A percentile compares a stretch with the other conserved stretches of the same genome.
phyloP scores from a whole-genome alignment of 2,113 vertebrate genomes.

The Pteropus alecto region DNA sequence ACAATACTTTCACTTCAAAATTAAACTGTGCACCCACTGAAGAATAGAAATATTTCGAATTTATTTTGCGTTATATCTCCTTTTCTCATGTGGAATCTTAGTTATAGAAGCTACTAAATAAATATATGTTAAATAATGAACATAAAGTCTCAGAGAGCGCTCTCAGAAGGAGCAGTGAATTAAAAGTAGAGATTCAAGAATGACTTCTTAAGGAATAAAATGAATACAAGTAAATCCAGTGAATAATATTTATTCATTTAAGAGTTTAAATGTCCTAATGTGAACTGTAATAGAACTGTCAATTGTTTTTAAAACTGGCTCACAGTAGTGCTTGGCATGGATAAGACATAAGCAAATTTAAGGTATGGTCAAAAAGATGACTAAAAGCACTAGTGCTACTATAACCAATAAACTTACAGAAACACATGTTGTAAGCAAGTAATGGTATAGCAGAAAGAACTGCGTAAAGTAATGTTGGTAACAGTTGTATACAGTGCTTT shows the following conservation, averaged over 20 bases:
- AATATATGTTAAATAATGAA: neutral
- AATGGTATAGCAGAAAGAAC: neutral
- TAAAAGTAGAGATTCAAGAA: neutral
- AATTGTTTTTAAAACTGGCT: neutral
- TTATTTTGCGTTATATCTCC: neutral
- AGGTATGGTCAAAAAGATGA: neutral
- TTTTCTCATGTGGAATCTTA: neutral
- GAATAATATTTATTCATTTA: neutral
- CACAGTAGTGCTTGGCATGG: neutral
- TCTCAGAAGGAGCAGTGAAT: neutral
- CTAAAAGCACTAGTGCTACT: neutral
- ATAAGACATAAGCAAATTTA: neutral
- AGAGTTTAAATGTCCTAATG: neutral
- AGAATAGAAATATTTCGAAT: neutral
- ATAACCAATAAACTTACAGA: neutral
- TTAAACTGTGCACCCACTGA: neutral
- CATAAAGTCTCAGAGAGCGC: neutral
- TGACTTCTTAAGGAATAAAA: neutral
- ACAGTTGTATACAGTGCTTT: neutral
- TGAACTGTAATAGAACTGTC: neutral
- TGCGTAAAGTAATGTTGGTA: neutral
- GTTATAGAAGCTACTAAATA: neutral
- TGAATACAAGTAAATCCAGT: neutral
- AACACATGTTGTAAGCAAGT: neutral
- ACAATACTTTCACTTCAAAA: neutral